Evolutionary conservation across 2,888 invertebrate species (phyloP), one percentile per base, ranked within the genome.

Genomic region (Andrena minutula): DNA sequence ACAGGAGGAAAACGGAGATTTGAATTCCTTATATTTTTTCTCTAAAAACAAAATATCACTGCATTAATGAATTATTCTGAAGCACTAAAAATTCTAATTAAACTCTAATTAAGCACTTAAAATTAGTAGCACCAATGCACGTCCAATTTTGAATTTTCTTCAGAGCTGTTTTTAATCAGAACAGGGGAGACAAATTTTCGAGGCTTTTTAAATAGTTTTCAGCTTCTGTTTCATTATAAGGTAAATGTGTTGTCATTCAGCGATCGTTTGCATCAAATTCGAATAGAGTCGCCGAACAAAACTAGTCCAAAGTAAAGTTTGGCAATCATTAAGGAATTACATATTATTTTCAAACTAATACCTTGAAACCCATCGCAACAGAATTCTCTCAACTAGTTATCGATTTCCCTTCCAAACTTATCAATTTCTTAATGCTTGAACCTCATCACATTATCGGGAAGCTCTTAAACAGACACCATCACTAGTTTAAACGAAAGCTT

Each of bases 401-500:
- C 65, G 70, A 49, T 51, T 51, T 66, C 16, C 63, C 16, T 10
- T 64, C 49, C 16, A 23, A 41, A 64, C 56, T 51, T 23, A 32
- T 47, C 47, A 60, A 32, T 32, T 35, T 51, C 49, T 51, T 79
- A 30, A 49, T 66, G 53, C 28, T 28, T n/a, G 26, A 56, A 56
- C 26, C 20, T 63, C 10, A 7, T 51, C 41, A 30, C 49, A 41
- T 53, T 32, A 53, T 60, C 28, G 56, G 49, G 23, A 65, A n/a
- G 53, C 20, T 64, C 35, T 20, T 41, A 41, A 63, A 53, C 26
- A 56, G 61, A 74, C 35, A 61, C 61, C 61, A 75, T 65, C 66
- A 66, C 53, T 26, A 82, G 65, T 79, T 79, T 26, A 65, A 75
- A 72, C 60, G 82, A 73, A 82, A 73, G 75, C 76, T 72, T 58